Evolutionary conservation across 2,113 vertebrate species (phyloP), one percentile per base, ranked within the genome.

Genomic region (Gulo gulo): DNA sequence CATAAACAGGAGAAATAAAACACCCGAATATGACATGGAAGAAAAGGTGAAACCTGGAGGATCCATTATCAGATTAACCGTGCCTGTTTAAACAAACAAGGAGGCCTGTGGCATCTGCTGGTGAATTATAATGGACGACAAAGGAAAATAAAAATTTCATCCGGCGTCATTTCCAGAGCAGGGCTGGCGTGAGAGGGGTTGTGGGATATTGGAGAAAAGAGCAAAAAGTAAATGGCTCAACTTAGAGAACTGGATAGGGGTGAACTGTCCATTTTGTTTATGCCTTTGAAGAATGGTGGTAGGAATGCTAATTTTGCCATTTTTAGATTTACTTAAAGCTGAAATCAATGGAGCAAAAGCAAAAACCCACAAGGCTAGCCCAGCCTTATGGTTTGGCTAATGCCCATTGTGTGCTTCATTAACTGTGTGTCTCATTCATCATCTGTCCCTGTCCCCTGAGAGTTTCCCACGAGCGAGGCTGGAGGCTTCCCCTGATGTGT

Each of bases 231-330:
- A 59, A 71, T 11, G 14, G 52, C 18, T 92, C 61, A 61, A 34
- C 42, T 85, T 4, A 45, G 78, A 92, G 73, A 57, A 83, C 80
- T 88, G 2, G 31, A 47, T 73, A 61, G 23, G 69, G 34, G 69
- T 9, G 10, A 92, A 78, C 18, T 63, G 21, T 57, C 94, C 82
- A 15, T 95, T 94, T 92, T 47, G 83, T 97, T 95, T 88, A 91
- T 71, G 50, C 87, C 87, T 97, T 83, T 85, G 85, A 95, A 78
- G 45, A 92, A 88, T 87, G 42, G 82, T 87, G 65, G 83, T 15
- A 65, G 80, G 97, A 97, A 98, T 94, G 94, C 87, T 98, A 98
- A 98, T 97, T 85, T 98, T 98, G 97, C 83, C 95, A 92, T 94
- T 97, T 96, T 90, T 67, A 93, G 95, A 94, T 92, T 95, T 92